Evolutionary conservation across 1,140 invertebrate genomes (phyloP).

Genomic region (Bombus waltoni): DNA sequence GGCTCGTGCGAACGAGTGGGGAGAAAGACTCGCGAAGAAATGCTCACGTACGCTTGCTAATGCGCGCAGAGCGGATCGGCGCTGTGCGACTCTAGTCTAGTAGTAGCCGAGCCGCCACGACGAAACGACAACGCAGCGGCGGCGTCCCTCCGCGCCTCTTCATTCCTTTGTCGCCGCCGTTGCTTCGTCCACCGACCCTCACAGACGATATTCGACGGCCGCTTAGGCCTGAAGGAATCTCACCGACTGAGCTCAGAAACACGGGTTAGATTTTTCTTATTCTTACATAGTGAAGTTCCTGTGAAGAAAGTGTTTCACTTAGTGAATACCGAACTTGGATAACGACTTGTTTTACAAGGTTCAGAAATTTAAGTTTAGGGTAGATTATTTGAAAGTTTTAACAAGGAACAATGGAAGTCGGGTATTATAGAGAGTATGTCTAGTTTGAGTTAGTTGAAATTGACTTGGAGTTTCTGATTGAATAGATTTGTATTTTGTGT

Average conservation of each 20-base stretch:
- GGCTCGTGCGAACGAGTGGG: background rate
- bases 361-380: background rate
- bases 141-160: constrained; percentile 17
- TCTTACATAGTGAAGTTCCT: constrained; percentile 1
- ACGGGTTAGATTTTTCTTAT: background rate
- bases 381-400: background rate
- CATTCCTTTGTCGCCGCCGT: constrained; percentile 1
- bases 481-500: background rate
- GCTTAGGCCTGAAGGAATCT: background rate
- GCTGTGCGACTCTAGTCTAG: constrained; percentile 45
- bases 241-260: background rate
- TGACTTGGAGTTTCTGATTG: background rate
- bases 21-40: constrained; percentile 11
- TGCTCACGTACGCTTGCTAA: constrained; percentile 23
- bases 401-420: background rate
- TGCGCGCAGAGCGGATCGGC: constrained; percentile 19
- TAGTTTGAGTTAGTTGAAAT: background rate
- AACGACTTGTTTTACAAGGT: background rate
- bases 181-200: constrained; percentile 1
- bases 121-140: constrained; percentile 43
- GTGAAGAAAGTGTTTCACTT: background rate
- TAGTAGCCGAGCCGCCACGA: constrained; percentile 48
- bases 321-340: background rate
- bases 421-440: background rate
- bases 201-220: background rate